These are phyloP conservation scores for Hippopotamus amphibius DNA, from an alignment of 2,113 vertebrate genomes.

Conservation along the genomic window DNA sequence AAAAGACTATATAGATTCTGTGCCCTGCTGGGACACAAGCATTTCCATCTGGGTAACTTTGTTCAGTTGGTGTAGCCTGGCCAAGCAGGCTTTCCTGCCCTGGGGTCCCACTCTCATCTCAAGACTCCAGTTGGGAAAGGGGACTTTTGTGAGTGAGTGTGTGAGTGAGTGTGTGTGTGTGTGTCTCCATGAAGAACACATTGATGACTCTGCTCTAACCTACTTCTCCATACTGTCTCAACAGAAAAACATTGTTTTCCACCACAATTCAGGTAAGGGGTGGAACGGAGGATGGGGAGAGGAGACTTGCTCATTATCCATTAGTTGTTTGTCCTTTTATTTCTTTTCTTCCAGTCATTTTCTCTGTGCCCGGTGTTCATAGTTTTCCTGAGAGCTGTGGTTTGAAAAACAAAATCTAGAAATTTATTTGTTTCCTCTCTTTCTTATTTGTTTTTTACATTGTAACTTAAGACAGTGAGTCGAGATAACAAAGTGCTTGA, in stretches of 20 bases:
- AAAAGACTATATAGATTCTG: not conserved
- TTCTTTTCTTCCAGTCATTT: not conserved
- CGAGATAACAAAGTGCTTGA: not conserved
- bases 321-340: not conserved
- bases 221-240: not conserved
- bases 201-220: not conserved
- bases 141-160: not conserved
- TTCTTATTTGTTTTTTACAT: not conserved
- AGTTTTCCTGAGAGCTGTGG: not conserved
- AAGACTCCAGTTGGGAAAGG: not conserved
- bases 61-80: not conserved
- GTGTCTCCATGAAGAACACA: not conserved
- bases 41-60: not conserved
- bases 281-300: not conserved
- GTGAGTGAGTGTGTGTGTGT: too few species aligned
- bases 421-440: not conserved
- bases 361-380: not conserved
- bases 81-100: not conserved
- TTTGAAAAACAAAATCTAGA: constrained; percentile 35
- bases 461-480: not conserved
- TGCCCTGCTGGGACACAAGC: not conserved
- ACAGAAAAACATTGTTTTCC: not conserved
- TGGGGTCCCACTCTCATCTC: not conserved
- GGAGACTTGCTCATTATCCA: not conserved
- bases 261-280: not conserved